phyloP scores from a whole-genome alignment of 2,797 vertebrate species.

The Enteromius argenteus region DNA sequence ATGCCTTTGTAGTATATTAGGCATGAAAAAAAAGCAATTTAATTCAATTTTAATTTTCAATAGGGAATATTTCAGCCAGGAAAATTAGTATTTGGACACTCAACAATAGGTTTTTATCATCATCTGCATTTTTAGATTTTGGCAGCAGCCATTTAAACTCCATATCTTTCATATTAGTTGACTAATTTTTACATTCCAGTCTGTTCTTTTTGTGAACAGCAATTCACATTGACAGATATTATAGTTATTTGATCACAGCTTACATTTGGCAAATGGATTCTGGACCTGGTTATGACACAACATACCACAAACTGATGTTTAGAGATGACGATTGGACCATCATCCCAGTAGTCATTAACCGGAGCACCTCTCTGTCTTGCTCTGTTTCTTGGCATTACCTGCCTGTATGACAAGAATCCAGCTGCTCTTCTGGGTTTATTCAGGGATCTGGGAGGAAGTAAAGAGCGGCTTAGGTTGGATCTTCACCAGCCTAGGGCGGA shows the following conservation, averaged over 20 bases:
- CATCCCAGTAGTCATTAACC: conserved; percentile 46
- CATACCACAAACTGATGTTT: conserved; percentile 12
- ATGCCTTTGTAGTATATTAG: neutral
- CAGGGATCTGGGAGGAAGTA: conserved; percentile 58
- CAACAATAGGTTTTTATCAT: neutral
- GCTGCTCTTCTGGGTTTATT: conserved; percentile 66
- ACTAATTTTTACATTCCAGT: neutral
- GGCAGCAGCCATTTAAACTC: neutral
- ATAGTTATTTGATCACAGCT: conserved; percentile 5
- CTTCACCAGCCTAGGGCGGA: conserved; percentile 34
- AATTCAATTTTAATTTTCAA: neutral
- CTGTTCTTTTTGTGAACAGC: neutral
- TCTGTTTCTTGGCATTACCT: conserved; percentile 74
- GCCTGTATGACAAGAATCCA: conserved; percentile 71
- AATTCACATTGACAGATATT: neutral
- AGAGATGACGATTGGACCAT: conserved; percentile 16
- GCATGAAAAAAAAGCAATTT: neutral
- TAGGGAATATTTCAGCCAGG: neutral
- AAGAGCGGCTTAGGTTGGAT: conserved; percentile 26
- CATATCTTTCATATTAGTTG: neutral
- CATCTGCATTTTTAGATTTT: neutral
- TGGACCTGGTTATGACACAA: conserved; percentile 13
- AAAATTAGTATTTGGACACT: neutral
- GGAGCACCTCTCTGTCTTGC: conserved; percentile 67
- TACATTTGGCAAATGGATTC: neutral